These are phyloP conservation scores for Hippocampus zosterae DNA, from an alignment of 2,113 vertebrate genomes.

Conservation along the genomic window DNA sequence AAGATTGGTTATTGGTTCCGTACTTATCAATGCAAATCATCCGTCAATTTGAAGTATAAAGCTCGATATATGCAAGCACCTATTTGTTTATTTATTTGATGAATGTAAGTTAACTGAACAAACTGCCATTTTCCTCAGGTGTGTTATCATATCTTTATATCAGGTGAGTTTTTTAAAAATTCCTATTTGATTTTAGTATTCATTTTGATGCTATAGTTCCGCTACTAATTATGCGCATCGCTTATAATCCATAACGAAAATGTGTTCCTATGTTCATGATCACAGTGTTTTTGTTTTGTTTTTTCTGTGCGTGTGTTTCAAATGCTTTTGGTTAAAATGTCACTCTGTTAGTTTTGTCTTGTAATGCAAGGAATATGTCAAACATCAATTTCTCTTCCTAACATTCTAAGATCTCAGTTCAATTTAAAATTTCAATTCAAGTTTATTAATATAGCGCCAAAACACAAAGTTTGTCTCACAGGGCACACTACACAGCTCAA, in stretches of 20 bases:
- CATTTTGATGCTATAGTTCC: no score
- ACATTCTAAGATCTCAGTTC: neutral
- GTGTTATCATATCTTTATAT: conserved; percentile 44
- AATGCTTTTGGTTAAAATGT: neutral
- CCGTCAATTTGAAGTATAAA: neutral
- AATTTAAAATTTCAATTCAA: neutral
- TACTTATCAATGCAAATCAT: no score
- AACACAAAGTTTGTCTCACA: neutral
- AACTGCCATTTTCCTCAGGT: conserved; percentile 51
- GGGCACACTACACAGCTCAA: neutral
- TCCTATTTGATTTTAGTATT: no score
- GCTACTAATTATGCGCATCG: no score
- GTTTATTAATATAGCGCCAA: neutral
- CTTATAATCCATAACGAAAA: no score
- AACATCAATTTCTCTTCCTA: no score
- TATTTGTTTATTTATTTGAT: neutral
- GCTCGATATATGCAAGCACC: neutral
- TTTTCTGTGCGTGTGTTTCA: no score
- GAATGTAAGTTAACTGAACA: neutral
- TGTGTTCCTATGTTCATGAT: no score
- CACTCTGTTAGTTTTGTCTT: neutral
- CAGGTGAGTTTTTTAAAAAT: conserved; percentile 44
- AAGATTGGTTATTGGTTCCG: no score
- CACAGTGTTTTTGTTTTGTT: no score
- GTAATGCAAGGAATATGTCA: neutral